Conservation (phyloP, 1,140 invertebrate genomes). For the Trachymyrmex cornetzi region DNA sequence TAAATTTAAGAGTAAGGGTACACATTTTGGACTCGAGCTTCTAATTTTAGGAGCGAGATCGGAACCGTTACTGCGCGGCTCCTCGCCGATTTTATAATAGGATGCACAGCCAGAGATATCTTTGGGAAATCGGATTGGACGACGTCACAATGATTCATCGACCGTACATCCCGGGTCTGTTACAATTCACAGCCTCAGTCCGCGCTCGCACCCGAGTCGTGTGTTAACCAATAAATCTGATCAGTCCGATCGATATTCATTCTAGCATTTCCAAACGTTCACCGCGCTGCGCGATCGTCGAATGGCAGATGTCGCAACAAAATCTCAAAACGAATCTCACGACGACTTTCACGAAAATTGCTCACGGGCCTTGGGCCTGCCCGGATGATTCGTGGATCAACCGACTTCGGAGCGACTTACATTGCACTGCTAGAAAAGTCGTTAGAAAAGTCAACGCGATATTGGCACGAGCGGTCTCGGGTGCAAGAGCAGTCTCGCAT, state of each 20-base stretch:
- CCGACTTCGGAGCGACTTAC: neutral
- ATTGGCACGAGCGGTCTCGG: slow-evolving; percentile 14
- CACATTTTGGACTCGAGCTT: neutral
- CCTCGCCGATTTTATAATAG: slow-evolving; percentile 39
- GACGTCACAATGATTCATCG: slow-evolving; percentile 69
- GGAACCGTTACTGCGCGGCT: neutral
- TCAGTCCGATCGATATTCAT: neutral
- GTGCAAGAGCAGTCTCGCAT: slow-evolving; percentile 46
- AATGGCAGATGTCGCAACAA: slow-evolving; percentile 58
- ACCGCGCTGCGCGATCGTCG: neutral
- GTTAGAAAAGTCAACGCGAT: slow-evolving; percentile 22
- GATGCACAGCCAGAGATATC: slow-evolving; percentile 64
- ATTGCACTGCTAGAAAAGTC: neutral
- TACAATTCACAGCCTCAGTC: slow-evolving; percentile 71
- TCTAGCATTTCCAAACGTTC: slow-evolving; percentile 19
- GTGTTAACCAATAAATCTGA: neutral
- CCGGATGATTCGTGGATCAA: neutral
- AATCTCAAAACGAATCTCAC: slow-evolving; percentile 62
- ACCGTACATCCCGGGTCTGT: slow-evolving; percentile 67
- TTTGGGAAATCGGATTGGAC: slow-evolving; percentile 72
- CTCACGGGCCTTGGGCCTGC: slow-evolving; percentile 4
- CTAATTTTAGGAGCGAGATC: neutral
- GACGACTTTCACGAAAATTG: slow-evolving; percentile 70
- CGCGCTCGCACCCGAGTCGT: slow-evolving; percentile 44
- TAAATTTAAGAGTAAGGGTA: neutral